Percentiles rank a stretch among this genome's conserved stretches.
These are phyloP conservation scores for Anhinga rufa DNA, from an alignment of 2,113 vertebrate species.

Conservation along the genomic window DNA sequence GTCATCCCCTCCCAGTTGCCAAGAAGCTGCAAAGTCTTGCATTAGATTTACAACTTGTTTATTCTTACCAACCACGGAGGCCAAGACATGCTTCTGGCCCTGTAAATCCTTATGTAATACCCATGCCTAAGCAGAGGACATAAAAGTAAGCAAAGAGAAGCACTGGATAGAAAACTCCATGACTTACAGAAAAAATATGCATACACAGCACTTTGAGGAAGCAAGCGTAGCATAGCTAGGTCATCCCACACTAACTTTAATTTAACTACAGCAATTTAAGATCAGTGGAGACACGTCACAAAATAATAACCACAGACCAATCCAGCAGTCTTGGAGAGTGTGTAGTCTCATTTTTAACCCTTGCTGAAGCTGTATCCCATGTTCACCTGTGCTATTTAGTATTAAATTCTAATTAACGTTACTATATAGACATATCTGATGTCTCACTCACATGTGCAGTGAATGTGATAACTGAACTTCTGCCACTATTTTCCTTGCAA, in stretches of 20 bases:
- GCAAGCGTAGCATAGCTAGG: background rate
- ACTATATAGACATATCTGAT: background rate
- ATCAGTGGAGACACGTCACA: background rate
- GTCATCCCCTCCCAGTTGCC: background rate
- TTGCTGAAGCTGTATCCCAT: background rate
- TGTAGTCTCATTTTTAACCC: background rate
- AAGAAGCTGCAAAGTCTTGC: background rate
- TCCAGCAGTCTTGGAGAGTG: background rate
- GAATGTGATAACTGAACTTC: background rate
- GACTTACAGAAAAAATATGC: background rate
- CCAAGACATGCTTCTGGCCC: background rate
- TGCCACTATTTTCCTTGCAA: background rate
- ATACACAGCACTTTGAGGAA: background rate
- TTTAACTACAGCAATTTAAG: background rate
- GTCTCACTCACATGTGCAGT: background rate
- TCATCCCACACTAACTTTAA: background rate
- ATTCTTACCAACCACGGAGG: background rate
- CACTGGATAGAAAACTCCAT: background rate
- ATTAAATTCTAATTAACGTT: background rate
- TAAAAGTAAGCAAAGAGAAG: background rate
- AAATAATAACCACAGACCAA: background rate
- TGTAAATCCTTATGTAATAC: background rate
- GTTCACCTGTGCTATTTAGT: background rate
- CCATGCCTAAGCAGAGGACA: background rate
- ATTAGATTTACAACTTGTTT: slow-evolving; percentile 28